These are phyloP conservation scores for Mormoops blainvillei DNA, from an alignment of 2,113 vertebrate species.

Conservation along the genomic window DNA sequence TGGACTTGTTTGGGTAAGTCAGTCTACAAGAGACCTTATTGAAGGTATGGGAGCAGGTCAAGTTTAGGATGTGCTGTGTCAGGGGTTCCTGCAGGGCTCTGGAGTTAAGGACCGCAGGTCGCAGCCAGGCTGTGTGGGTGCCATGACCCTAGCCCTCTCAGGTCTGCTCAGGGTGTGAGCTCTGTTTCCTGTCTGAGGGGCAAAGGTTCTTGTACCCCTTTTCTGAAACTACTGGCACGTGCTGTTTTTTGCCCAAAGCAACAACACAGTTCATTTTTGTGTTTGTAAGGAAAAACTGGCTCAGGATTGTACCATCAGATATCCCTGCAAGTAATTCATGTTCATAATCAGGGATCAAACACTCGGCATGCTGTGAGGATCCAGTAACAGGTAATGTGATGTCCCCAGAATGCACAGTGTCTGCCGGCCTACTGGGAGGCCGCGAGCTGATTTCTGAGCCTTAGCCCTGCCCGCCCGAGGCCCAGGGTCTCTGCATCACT, in stretches of 20 bases:
- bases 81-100: background rate
- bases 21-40: background rate
- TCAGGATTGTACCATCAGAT: no score
- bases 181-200: background rate
- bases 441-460: background rate
- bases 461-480: background rate
- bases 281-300: background rate
- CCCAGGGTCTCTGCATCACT: background rate
- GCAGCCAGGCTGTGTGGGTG: no score
- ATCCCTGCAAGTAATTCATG: no score
- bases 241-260: background rate
- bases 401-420: background rate
- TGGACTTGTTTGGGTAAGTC: background rate
- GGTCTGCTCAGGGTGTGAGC: background rate
- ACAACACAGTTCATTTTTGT: accelerated
- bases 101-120: background rate
- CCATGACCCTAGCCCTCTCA: background rate
- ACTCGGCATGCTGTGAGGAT: accelerated
- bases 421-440: background rate
- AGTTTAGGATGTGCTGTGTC: background rate
- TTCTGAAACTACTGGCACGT: background rate
- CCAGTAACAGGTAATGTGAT: accelerated
- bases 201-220: background rate
- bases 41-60: background rate
- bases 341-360: background rate